Evolutionary conservation across 1,140 invertebrate genomes (phyloP).

Genomic region (Oedothorax gibbosus): DNA sequence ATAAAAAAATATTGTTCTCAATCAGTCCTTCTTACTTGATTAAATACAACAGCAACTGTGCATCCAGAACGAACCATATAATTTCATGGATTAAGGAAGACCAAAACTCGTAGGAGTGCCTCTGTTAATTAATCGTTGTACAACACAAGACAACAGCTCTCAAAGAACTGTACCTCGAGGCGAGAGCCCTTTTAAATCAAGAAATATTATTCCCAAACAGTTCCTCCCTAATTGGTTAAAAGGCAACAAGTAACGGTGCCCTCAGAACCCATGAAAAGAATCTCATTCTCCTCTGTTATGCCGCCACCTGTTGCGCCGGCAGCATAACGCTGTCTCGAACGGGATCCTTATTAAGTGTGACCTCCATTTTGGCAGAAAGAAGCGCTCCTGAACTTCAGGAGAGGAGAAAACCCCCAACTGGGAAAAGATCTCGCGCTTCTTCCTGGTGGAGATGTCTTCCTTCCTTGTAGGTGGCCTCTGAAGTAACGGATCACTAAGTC

Average conservation of each 20-base stretch:
- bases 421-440: slow-evolving; percentile 8
- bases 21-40: no score
- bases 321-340: slow-evolving; percentile 24
- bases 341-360: slow-evolving; percentile 45
- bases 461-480: background rate
- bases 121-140: no score
- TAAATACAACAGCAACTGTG: no score
- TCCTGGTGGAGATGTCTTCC: slow-evolving; percentile 1
- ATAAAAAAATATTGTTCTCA: no score
- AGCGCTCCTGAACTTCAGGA: slow-evolving; percentile 39
- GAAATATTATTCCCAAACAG: background rate
- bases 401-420: slow-evolving; percentile 2
- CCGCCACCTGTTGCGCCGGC: slow-evolving; percentile 23
- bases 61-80: no score
- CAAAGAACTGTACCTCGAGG: no score
- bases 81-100: no score
- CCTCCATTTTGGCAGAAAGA: background rate
- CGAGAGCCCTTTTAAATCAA: no score
- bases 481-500: background rate
- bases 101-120: no score
- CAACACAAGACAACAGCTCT: no score
- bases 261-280: slow-evolving; percentile 9
- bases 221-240: background rate
- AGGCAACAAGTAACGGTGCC: background rate
- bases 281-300: slow-evolving; percentile 14